Conservation (phyloP, 2,797 vertebrate genomes). For the Lindbergichthys nudifrons region DNA sequence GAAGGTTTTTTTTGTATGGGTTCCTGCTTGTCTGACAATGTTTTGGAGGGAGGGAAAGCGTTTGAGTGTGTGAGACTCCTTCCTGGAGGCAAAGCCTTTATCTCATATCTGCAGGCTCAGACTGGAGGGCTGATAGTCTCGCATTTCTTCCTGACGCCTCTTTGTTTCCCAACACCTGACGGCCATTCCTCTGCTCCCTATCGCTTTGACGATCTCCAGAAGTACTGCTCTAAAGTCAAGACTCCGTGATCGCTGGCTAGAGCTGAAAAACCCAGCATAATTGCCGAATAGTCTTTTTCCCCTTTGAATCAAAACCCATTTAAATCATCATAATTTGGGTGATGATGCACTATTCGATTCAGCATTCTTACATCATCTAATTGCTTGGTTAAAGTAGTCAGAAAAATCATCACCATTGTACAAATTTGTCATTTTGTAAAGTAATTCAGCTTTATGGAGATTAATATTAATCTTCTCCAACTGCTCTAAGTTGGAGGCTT, state of each 20-base stretch:
- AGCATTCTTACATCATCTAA: conserved; percentile 11
- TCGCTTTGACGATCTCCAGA: conserved; percentile 68
- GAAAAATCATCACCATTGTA: conserved; percentile 20
- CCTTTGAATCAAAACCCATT: conserved; percentile 41
- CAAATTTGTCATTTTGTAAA: not conserved
- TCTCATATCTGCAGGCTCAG: conserved; percentile 80
- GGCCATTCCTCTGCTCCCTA: conserved; percentile 68
- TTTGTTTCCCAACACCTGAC: conserved; percentile 81
- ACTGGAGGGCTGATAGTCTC: conserved; percentile 75
- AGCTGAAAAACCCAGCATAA: conserved; percentile 45
- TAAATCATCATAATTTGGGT: conserved; percentile 47
- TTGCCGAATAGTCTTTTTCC: conserved; percentile 34
- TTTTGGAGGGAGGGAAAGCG: conserved; percentile 28
- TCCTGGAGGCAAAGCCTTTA: conserved; percentile 74
- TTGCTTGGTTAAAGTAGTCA: conserved; percentile 24
- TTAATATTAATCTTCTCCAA: conserved; percentile 13
- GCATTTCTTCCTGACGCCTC: conserved; percentile 75
- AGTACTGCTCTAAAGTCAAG: conserved; percentile 64
- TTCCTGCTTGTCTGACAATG: conserved; percentile 50
- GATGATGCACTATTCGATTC: conserved; percentile 48
- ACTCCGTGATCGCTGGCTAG: conserved; percentile 53
- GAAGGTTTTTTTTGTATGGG: conserved; percentile 11
- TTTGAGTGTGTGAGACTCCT: conserved; percentile 55
- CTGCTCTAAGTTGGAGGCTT: conserved; percentile 1
- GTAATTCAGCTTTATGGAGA: not conserved